Base-by-base conservation (phyloP, 2,888 invertebrate species). In the Stratiomys singularior region DNA sequence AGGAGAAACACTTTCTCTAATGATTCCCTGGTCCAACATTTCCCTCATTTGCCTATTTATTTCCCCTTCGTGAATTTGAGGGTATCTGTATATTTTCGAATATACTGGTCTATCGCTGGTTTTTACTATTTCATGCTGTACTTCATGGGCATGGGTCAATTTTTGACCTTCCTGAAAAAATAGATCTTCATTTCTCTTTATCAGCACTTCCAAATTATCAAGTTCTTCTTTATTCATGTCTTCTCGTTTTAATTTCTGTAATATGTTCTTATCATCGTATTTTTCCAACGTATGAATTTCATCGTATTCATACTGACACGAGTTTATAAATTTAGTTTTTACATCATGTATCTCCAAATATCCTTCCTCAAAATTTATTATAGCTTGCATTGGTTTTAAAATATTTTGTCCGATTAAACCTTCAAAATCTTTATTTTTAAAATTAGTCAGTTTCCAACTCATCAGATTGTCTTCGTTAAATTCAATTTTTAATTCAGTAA, bases 161-260 rank as follows among this genome's bases (percentile, higher is more conserved):
- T 84, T 82, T 0, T 83, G 81, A 4, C 81, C 71, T n/a, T 84
- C 84, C 7, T 76, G 81, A 30, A 84, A 81, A 74, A 85, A 84
- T 3, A 85, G 82, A 46, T 85, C 83, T 5, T 79, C 78, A 80
- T 80, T 83, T 80, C 84, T 76, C 37, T 21, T 15, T 21, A 76
- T 9, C 28, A 76, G 15, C 13, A 1, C 15, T 23, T 1, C 15
- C 4, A 76, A 25, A 25, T 76, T 60, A 27, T 15, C n/a, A 9
- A 23, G 21, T 30, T 74, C 60, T 44, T 44, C 60, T 11, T 9
- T 0, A 37, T 60, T 76, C 56, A 37, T 44, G 23, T 76, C 37
- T 1, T 69, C 25, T 23, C 46, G 46, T 47, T 23, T 21, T 21
- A 66, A 66, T 52, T 71, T 71, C 4, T 71, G 1, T 66, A 28